Conservation (phyloP, 2,113 vertebrate species). For the Anseranas semipalmata region DNA sequence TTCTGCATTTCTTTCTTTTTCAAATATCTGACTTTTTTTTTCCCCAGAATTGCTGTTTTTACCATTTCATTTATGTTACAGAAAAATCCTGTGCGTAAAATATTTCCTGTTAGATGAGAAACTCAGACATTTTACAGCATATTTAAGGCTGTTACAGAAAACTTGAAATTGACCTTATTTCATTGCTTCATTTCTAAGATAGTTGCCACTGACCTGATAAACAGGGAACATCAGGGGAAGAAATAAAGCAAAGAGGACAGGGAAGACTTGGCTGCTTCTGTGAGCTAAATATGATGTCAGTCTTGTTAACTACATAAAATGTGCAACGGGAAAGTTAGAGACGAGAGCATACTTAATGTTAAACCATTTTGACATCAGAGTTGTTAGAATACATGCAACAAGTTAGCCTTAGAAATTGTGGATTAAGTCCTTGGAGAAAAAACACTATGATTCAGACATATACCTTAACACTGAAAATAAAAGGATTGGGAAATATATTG, state of each 20-base stretch:
- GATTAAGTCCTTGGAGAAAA: not conserved
- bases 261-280: not conserved
- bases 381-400: not conserved
- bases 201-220: not conserved
- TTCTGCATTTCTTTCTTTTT: not conserved
- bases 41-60: not conserved
- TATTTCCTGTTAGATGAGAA: not conserved
- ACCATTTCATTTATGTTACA: not conserved
- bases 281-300: not conserved
- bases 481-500: not conserved
- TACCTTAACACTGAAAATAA: not conserved
- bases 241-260: not conserved
- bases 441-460: not conserved
- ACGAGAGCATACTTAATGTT: not conserved
- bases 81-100: not conserved
- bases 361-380: not conserved
- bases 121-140: not conserved
- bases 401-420: not conserved
- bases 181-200: not conserved
- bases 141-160: not conserved
- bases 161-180: not conserved
- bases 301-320: not conserved
- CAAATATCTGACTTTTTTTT: not conserved
- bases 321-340: accelerated
- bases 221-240: not conserved